Evolutionary conservation across 2,888 invertebrate genomes (phyloP).

Genomic region (Leptopterna dolabrata): DNA sequence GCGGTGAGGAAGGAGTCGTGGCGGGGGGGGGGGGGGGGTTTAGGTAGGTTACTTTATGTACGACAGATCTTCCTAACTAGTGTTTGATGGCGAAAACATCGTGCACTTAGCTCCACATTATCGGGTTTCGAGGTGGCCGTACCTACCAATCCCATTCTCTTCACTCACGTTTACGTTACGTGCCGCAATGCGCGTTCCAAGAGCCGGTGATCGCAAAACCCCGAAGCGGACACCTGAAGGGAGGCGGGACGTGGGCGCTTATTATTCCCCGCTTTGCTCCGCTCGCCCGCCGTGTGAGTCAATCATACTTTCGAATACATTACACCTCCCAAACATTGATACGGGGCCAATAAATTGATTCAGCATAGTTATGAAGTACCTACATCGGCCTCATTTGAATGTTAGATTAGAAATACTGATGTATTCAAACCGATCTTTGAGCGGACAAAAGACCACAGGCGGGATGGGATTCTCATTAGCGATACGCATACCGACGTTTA

Average conservation of each 20-base stretch:
- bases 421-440: slow-evolving; percentile 12
- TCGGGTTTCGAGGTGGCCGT: no score
- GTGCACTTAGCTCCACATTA: no score
- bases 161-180: not conserved
- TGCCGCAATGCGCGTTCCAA: not conserved
- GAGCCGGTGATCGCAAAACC: not conserved
- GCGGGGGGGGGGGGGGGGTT: no score
- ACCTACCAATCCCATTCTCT: no score
- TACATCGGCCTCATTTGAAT: slow-evolving; percentile 24
- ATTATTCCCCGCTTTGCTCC: slow-evolving; percentile 17
- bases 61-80: no score
- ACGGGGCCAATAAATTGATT: slow-evolving; percentile 29
- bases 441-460: not conserved
- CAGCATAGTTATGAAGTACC: slow-evolving; percentile 26
- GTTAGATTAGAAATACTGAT: slow-evolving; percentile 22
- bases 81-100: no score
- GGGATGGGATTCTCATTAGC: not conserved
- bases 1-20: no score
- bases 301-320: slow-evolving; percentile 29
- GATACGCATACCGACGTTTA: not conserved
- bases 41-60: no score
- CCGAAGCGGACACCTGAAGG: not conserved
- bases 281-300: not conserved
- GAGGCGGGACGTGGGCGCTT: slow-evolving; percentile 14
- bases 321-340: slow-evolving; percentile 28